phyloP scores from a whole-genome alignment of 2,888 invertebrate species.

The Uloborus plumipes region DNA sequence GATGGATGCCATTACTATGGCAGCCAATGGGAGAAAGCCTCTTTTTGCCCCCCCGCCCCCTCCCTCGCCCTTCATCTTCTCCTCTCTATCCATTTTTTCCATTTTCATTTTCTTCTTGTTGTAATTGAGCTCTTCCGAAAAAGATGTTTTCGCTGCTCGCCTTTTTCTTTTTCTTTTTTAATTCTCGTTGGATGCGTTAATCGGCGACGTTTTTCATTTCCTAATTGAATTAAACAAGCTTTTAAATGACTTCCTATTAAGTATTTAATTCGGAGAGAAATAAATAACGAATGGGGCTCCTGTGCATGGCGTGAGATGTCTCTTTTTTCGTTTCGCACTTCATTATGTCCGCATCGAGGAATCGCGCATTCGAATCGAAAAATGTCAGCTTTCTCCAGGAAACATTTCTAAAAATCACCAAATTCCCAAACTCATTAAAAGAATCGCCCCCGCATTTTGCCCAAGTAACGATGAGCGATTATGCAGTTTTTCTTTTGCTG shows the following conservation, averaged over 20 bases:
- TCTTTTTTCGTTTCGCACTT: no score
- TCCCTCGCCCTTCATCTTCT: background rate
- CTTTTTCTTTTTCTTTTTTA: conserved; percentile 7
- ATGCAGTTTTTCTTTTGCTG: no score
- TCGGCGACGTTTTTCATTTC: no score
- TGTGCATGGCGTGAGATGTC: conserved; percentile 5
- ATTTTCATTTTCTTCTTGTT: conserved; percentile 22
- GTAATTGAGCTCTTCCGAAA: conserved; percentile 24
- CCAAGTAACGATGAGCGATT: no score
- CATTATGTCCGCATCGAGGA: no score
- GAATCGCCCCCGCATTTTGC: no score
- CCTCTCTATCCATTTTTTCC: background rate
- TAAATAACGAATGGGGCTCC: conserved; percentile 17
- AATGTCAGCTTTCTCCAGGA: no score
- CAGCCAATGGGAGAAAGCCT: conserved; percentile 45
- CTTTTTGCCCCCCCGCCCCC: no score
- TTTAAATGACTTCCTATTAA: conserved; percentile 48
- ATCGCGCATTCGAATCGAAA: no score
- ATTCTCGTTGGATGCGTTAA: no score
- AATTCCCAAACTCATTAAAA: no score
- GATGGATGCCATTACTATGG: conserved; percentile 53
- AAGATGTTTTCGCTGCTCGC: background rate
- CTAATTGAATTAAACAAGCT: conserved; percentile 17
- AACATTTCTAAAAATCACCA: no score
- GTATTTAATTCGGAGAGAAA: conserved; percentile 10